Conservation (phyloP, 2,888 invertebrate genomes). For the Drosophila paranaensis region DNA sequence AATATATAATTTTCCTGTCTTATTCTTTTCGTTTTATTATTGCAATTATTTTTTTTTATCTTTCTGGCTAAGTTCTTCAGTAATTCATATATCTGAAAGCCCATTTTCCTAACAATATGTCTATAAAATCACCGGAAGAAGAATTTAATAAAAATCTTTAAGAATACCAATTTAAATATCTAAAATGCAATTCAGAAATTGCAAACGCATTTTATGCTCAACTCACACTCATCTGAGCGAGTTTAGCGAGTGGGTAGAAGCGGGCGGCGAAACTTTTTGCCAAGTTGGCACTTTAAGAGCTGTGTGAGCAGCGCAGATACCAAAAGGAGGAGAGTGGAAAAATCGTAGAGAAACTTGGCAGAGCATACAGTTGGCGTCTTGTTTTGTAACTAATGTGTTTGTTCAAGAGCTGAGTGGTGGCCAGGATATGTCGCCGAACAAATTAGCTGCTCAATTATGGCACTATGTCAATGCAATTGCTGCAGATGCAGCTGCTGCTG, state of each 20-base stretch:
- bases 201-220: too few relatives aligned
- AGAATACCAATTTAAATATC: constrained; percentile 38
- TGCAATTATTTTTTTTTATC: too few relatives aligned
- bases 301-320: constrained; percentile 52
- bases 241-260: neutral
- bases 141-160: neutral
- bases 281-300: constrained; percentile 77
- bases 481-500: neutral
- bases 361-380: constrained; percentile 67
- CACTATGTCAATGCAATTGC: constrained; percentile 25
- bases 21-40: too few relatives aligned
- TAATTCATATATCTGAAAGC: too few relatives aligned
- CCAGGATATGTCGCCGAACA: constrained; percentile 54
- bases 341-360: constrained; percentile 27
- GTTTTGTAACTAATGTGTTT: constrained; percentile 79
- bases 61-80: too few relatives aligned
- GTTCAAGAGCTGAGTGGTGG: constrained; percentile 58
- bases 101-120: too few relatives aligned
- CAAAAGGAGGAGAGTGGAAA: constrained; percentile 5
- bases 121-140: too few relatives aligned
- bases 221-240: constrained; percentile 9
- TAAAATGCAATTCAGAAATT: constrained; percentile 46
- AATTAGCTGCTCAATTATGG: constrained; percentile 78
- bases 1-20: too few relatives aligned
- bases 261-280: constrained; percentile 56